A percentile compares a stretch with the other conserved stretches of the same genome.
Conservation (phyloP, 92 coral and sea anemone genomes). For the Porites divaricata region DNA sequence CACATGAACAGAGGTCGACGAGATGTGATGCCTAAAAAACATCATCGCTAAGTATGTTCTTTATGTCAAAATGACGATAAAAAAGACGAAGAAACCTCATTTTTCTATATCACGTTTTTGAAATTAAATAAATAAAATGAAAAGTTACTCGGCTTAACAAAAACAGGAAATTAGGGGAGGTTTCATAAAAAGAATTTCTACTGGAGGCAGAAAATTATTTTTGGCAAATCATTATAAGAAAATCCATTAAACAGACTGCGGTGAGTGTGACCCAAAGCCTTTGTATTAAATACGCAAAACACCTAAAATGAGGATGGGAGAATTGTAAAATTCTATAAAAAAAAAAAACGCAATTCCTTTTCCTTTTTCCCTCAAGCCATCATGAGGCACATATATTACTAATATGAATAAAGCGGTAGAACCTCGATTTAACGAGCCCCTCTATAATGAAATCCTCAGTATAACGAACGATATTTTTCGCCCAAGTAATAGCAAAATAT, state of each 20-base stretch:
- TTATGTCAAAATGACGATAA: background rate
- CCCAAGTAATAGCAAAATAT: too few species aligned
- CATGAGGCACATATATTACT: too few species aligned
- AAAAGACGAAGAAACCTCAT: background rate
- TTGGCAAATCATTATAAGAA: background rate
- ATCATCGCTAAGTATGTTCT: background rate
- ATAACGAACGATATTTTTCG: too few species aligned
- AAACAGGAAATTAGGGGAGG: background rate
- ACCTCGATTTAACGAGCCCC: too few species aligned
- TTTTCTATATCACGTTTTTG: background rate
- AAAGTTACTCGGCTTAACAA: background rate
- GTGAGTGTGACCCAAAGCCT: background rate
- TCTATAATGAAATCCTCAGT: too few species aligned
- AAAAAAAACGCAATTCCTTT: too few species aligned
- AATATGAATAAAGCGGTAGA: too few species aligned
- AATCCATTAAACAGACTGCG: background rate
- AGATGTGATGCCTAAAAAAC: background rate
- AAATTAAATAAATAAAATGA: background rate
- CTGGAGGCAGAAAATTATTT: background rate
- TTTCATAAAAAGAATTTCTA: background rate
- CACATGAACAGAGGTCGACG: background rate
- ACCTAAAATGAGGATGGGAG: too few species aligned
- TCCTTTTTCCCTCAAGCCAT: too few species aligned
- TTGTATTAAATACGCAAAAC: too few species aligned
- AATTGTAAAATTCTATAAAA: too few species aligned